Conservation (phyloP, 2,888 invertebrate genomes). For the Thysanoteuthis rhombus region DNA sequence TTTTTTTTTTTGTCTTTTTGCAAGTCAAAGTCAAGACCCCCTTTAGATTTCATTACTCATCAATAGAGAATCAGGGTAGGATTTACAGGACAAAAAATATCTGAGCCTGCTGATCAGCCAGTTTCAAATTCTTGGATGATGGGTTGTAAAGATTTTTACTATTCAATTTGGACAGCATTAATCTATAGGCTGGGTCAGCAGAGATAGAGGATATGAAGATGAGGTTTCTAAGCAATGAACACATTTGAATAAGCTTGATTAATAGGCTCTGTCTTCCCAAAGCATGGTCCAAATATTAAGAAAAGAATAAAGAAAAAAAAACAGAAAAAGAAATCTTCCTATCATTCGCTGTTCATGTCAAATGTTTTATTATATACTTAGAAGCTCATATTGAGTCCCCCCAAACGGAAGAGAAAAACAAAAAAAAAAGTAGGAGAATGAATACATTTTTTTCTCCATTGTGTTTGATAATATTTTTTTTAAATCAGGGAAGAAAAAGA, state of each 20-base stretch:
- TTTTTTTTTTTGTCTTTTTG: neutral
- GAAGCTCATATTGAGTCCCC: neutral
- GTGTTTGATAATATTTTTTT: neutral
- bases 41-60: neutral
- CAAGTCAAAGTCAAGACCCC: neutral
- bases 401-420: neutral
- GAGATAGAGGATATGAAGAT: neutral
- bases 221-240: neutral
- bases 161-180: no score
- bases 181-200: no score
- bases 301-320: neutral
- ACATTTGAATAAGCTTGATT: neutral
- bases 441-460: neutral
- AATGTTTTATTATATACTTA: neutral
- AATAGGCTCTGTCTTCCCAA: neutral
- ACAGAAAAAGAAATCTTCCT: neutral
- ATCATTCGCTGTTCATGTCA: neutral
- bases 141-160: no score
- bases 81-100: no score
- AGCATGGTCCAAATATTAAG: neutral
- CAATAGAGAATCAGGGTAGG: neutral
- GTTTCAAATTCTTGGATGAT: no score
- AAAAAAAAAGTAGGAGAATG: neutral
- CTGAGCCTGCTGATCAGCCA: no score
- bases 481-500: neutral